Evolutionary conservation across 2,113 vertebrate species (phyloP).

Genomic region (Spheniscus mendiculus): DNA sequence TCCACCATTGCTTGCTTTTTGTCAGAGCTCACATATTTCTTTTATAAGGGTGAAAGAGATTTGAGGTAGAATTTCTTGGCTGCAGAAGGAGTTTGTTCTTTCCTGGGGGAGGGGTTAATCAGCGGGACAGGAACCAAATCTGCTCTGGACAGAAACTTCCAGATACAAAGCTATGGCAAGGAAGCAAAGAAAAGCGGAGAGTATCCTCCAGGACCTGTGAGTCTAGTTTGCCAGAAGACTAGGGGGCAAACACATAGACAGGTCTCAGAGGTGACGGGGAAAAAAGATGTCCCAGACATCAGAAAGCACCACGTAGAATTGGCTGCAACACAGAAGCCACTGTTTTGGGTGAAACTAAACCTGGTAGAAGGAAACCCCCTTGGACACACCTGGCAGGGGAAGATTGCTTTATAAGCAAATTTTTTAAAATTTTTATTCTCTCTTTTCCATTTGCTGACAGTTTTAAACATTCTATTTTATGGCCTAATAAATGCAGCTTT

Average conservation of each 20-base stretch:
- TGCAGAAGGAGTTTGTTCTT: neutral
- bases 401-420: neutral
- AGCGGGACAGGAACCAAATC: neutral
- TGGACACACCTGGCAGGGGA: accelerated
- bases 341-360: neutral
- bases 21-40: neutral
- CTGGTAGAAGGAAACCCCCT: neutral
- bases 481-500: neutral
- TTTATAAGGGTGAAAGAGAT: neutral
- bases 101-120: neutral
- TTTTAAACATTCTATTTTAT: neutral
- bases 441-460: neutral
- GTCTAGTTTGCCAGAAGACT: neutral
- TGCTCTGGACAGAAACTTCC: neutral
- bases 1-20: neutral
- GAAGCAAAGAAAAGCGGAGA: neutral
- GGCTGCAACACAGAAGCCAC: neutral
- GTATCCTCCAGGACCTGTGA: neutral
- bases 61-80: neutral
- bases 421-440: neutral
- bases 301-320: neutral
- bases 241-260: neutral
- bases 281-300: neutral
- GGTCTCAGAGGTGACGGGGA: neutral
- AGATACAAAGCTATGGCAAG: neutral